These are phyloP conservation scores for Lordiphosa andalusiaca DNA, from an alignment of 2,888 invertebrate species.

Conservation along the genomic window DNA sequence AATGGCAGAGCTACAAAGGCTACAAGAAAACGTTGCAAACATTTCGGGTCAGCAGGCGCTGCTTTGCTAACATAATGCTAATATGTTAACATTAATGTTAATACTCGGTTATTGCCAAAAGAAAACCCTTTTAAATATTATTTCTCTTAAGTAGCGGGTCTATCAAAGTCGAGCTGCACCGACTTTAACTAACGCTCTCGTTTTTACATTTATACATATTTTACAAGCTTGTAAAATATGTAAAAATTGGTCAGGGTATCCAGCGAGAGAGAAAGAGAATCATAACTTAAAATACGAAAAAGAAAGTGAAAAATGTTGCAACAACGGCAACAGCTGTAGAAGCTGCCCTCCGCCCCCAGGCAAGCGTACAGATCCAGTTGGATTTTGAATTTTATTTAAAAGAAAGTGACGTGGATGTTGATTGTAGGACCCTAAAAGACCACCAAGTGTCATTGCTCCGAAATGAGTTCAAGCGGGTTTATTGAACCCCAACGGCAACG, in stretches of 20 bases:
- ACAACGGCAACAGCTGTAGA: conserved; percentile 31
- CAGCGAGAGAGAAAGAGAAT: conserved; percentile 10
- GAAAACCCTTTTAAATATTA: too few species aligned
- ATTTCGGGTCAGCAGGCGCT: too few species aligned
- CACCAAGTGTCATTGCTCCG: conserved; percentile 65
- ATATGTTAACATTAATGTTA: too few species aligned
- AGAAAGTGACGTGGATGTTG: conserved; percentile 51
- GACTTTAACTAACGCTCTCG: too few species aligned
- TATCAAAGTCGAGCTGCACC: too few species aligned
- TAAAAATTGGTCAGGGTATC: conserved; percentile 2
- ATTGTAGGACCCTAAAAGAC: conserved; percentile 2
- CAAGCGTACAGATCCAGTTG: conserved; percentile 27
- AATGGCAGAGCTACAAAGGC: too few species aligned
- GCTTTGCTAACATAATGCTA: too few species aligned
- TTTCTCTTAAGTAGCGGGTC: too few species aligned
- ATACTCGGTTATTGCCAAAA: too few species aligned
- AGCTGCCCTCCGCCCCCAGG: conserved; percentile 15
- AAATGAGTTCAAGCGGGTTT: conserved; percentile 65
- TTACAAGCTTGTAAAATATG: not conserved
- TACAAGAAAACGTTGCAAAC: too few species aligned
- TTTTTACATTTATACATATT: too few species aligned
- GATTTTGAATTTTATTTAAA: conserved; percentile 19
- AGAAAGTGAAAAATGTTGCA: conserved; percentile 64
- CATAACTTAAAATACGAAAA: conserved; percentile 39
- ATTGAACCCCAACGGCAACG: conserved; percentile 50